Base-by-base conservation (phyloP, 1,140 invertebrate species). In the Drosophila serrata region DNA sequence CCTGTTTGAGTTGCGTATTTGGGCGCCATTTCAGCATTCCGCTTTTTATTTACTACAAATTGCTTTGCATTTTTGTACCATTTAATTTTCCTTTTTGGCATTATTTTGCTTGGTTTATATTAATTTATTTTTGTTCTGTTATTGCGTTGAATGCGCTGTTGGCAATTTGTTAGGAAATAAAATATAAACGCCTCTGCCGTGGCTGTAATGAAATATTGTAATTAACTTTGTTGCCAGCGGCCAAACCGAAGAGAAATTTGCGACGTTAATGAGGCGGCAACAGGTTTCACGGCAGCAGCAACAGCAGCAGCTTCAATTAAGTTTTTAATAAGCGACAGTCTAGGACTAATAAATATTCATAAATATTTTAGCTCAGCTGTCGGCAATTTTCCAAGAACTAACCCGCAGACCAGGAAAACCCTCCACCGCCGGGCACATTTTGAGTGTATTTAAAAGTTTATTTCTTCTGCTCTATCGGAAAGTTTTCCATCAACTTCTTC, bases 321-420 rank as follows among this genome's bases (percentile, higher is more conserved):
- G 56, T 73, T 55, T 58, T 72, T 73, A 73, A 73, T 72, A 72
- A 53, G 57, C 49, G 60, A 65, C 60, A 75, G 56, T 74, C 82
- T 55, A 39, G 64, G 79, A 48, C 67, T 88, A 88, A 87, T 84
- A 88, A 84, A 87, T 88, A 90, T 75, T 80, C 84, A 88, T 90
- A 72, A 87, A 85, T 85, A 64, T 53, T 65, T 77, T 13, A 75
- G 40, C 60, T 79, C 72, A 69, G 55, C 70, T 62, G 53, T 55
- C 33, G 53, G 53, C 29, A 37, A 59, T 72, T 58, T 58, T 8
- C 15, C 11, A 39, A 70, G 24, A 17, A 37, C 24, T 27, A 64
- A 12, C 56, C 13, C 35, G 9, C n/a, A 59, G 56, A 22, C 24
- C 4, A 42, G 19, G 3, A 40, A 40, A 9, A 35, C 24, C 24